Base-by-base conservation (phyloP, 2,797 vertebrate species). In the Sebastes vulpes region DNA sequence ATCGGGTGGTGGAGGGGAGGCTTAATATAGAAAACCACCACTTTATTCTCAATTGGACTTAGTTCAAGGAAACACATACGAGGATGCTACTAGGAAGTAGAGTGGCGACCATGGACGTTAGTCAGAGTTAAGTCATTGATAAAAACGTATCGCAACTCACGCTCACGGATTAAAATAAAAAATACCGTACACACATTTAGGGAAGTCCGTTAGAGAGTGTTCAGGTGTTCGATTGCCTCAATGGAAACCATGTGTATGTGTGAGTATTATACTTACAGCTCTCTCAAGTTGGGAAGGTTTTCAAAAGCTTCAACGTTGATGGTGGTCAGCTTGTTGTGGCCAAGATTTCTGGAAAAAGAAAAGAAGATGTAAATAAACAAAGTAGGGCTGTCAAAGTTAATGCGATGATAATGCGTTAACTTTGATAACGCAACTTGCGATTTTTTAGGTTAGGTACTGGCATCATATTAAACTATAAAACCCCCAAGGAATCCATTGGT, bases 21-120 rank as follows among this genome's bases (percentile, higher is more conserved):
- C 95, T 97, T 98, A 97, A 98, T 98, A 97, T 97, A 98, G 97
- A 96, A 95, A 95, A 93, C 94, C 93, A 92, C 95, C 89, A 93
- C 91, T 95, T 93, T 91, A 95, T 96, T 92, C 92, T 91, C 92
- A 91, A 93, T 95, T 94, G 95, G 92, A 86, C 89, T 90, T 77
- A 79, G 93, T 93, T 95, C 93, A 95, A 90, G 85, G 93, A 90
- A 89, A 94, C 88, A 87, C 88, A 86, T 79, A 87, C 53, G 50
- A 89, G 85, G 90, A 85, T 73, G 79, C 77, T 78, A 85, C 85
- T 42, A 61, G 84, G 77, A 83, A 88, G 73, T 71, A 6, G 65
- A 63, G 73, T 9, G 48, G 42, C 48, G 53, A 73, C 52, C 38
- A 4, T 23, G 72, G 46, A 65, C 35, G 21, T 58, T 58, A 35